A percentile compares a stretch with the other conserved stretches of the same genome.
Conservation (phyloP, 2,113 vertebrate genomes). For the Nesospiza acunhae region DNA sequence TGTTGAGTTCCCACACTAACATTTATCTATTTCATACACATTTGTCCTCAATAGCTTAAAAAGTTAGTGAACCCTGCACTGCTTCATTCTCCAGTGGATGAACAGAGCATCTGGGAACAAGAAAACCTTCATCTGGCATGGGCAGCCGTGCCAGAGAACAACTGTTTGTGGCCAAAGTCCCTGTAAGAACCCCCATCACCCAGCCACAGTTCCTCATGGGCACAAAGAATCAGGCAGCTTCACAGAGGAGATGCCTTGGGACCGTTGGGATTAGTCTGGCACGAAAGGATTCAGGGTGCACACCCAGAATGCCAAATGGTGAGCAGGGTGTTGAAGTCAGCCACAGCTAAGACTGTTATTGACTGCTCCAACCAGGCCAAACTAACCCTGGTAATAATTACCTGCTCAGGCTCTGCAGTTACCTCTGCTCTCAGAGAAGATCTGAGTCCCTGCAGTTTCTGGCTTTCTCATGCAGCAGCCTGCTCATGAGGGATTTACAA, state of each 20-base stretch:
- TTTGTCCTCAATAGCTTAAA: not conserved
- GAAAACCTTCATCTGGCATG: not conserved
- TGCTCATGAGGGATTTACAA: not conserved
- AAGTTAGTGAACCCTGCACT: not conserved
- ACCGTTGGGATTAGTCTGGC: accelerated
- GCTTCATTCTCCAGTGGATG: not conserved
- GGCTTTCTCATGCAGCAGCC: not conserved
- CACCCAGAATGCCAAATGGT: not conserved
- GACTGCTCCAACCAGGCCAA: not conserved
- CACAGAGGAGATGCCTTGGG: not conserved
- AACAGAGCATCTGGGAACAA: not conserved
- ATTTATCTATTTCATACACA: not conserved
- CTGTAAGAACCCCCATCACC: not conserved
- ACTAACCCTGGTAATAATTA: not conserved
- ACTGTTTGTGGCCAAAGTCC: not conserved
- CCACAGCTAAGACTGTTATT: not conserved
- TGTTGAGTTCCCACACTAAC: not conserved
- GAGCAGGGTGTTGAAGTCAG: accelerated
- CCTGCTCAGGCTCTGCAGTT: not conserved
- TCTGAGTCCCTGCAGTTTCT: not conserved
- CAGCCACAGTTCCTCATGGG: not conserved
- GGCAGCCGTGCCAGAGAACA: not conserved
- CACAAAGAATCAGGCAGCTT: not conserved
- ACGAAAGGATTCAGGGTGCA: not conserved
- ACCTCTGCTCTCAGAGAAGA: not conserved